Base-by-base conservation (phyloP, 1,140 invertebrate genomes). In the Campoletis sonorensis region DNA sequence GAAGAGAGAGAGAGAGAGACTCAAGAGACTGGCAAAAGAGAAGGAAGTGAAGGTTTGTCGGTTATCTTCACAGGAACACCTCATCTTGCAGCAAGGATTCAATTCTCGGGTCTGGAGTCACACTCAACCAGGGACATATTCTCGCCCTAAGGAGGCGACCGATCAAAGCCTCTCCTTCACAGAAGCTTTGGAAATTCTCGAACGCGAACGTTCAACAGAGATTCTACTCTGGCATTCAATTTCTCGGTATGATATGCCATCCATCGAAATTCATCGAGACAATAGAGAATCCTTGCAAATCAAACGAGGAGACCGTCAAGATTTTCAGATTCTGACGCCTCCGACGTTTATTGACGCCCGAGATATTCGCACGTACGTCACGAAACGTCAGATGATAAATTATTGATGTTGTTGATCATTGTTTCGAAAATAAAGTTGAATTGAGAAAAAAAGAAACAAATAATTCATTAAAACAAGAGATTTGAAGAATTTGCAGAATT, bases 1-100 rank as follows among this genome's bases (percentile, higher is more conserved):
- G 21, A n/a, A 64, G 58, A 64, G 80, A 76, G 26, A 33, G 30
- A 70, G 27, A 13, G 8, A n/a, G 67, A 18, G 67, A n/a, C n/a
- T n/a, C n/a, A n/a, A 33, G 30, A 70, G 30, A 33, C 27, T 64
- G 61, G n/a, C 61, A 26, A 13, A 23, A 7, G 70, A 40, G 70
- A 27, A 54, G 21, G 72, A 72, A 37, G 37, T 23, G 70, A n/a
- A 13, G 21, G 27, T 21, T 70, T 26, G 67, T 72, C 26, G 72
- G 72, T 75, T 75, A 75, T 75, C 72, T 75, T 54, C 72, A 18
- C 72, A 21, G 4, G 15, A 51, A 49, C 72, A 54, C 18, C 70
- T 26, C 61, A 64, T 64, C 61, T 26, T 23, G 4, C 70, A 72
- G 16, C 70, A 3, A 64, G 61, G 72, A 75, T 75, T 54, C 70